phyloP scores from a whole-genome alignment of 2,888 invertebrate species.

The Chymomyza amoena region DNA sequence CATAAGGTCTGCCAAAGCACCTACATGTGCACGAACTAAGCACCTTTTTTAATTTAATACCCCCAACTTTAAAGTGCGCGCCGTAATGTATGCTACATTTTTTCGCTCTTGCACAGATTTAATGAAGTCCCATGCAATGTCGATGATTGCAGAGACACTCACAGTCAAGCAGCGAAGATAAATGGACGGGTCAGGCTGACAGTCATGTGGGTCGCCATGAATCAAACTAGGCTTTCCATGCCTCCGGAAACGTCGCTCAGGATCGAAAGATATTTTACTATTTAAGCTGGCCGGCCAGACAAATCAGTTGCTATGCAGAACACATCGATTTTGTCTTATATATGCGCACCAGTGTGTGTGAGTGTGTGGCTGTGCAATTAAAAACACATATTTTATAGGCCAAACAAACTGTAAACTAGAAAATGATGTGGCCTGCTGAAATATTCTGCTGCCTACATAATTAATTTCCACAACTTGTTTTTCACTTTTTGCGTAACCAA shows the following conservation, averaged over 20 bases:
- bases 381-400: constrained; percentile 62
- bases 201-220: constrained; percentile 37
- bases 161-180: constrained; percentile 44
- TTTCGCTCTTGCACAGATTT: constrained; percentile 27
- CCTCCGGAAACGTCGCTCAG: neutral
- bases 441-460: constrained; percentile 27
- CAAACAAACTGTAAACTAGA: constrained; percentile 18
- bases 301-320: constrained; percentile 1
- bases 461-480: constrained; percentile 49
- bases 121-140: constrained; percentile 39
- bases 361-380: constrained; percentile 48
- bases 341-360: neutral
- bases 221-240: constrained; percentile 27
- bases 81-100: constrained; percentile 12
- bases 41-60: neutral
- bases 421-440: neutral
- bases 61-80: constrained; percentile 1
- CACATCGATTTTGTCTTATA: constrained; percentile 11
- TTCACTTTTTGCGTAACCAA: constrained; percentile 24
- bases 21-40: no score
- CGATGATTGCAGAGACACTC: constrained; percentile 28
- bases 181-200: constrained; percentile 48
- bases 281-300: neutral
- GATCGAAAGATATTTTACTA: neutral
- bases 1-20: no score